These are phyloP conservation scores for Oryzias melastigma DNA, from an alignment of 2,113 vertebrate genomes.

Conservation along the genomic window DNA sequence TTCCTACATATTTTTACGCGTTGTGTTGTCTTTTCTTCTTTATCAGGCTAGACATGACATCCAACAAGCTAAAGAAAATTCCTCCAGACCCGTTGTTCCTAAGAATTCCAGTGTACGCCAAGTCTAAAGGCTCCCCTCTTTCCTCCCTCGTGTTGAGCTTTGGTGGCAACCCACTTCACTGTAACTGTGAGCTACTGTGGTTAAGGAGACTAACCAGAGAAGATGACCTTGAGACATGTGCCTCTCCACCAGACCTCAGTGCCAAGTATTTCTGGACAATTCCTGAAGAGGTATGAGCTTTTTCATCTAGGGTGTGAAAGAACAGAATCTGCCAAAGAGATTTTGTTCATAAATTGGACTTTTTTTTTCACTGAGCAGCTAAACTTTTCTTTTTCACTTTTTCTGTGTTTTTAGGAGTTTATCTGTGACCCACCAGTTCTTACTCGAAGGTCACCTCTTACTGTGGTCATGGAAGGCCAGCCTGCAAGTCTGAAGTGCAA, in stretches of 20 bases:
- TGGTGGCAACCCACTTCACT: conserved; percentile 90
- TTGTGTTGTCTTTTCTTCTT: not conserved
- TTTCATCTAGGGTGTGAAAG: not conserved
- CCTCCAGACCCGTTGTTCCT: conserved; percentile 91
- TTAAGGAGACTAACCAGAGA: conserved; percentile 87
- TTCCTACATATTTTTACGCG: not conserved
- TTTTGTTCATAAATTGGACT: too few relatives aligned
- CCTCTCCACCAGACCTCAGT: conserved; percentile 85
- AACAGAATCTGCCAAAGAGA: not conserved
- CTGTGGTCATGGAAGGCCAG: conserved; percentile 77
- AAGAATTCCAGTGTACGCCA: conserved; percentile 89
- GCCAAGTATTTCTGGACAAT: conserved; percentile 97
- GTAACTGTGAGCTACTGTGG: conserved; percentile 96
- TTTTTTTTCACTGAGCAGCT: not conserved
- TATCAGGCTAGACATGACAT: conserved; percentile 90
- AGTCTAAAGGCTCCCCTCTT: conserved; percentile 83
- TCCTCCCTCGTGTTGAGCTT: conserved; percentile 89
- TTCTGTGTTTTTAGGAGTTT: conserved; percentile 76
- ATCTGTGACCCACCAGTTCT: conserved; percentile 94
- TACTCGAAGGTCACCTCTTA: conserved; percentile 81
- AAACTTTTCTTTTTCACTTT: not conserved
- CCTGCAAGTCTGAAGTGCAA: conserved; percentile 88
- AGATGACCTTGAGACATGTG: conserved; percentile 92
- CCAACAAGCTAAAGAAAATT: conserved; percentile 95
- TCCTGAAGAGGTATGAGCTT: conserved; percentile 80